Percentiles rank a stretch among this genome's conserved stretches.
Conservation (phyloP, 2,797 vertebrate species). For the Rallus crepitans region DNA sequence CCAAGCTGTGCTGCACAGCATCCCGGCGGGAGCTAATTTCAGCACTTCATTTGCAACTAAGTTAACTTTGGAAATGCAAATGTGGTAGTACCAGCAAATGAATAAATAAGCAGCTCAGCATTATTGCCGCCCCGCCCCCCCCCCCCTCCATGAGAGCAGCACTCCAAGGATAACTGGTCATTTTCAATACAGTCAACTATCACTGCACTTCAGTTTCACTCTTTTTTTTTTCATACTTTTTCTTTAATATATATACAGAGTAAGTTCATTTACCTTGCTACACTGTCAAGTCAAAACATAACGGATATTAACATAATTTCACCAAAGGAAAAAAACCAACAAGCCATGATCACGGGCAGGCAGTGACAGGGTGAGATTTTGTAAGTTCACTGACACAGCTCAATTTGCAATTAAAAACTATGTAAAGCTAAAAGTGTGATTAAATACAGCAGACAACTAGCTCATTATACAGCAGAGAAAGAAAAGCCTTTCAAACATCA, state of each 20-base stretch:
- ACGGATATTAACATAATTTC: background rate
- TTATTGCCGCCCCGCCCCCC: background rate
- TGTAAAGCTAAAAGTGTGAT: slow-evolving; percentile 15
- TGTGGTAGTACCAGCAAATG: background rate
- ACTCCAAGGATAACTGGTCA: background rate
- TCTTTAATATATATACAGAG: background rate
- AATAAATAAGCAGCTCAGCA: background rate
- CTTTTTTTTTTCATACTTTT: too few species aligned
- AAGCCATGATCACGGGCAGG: background rate
- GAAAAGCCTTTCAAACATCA: slow-evolving; percentile 46
- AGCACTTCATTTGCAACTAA: background rate
- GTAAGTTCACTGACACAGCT: background rate
- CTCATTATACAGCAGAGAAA: slow-evolving; percentile 27
- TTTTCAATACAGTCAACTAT: background rate
- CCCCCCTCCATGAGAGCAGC: background rate
- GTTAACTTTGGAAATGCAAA: background rate
- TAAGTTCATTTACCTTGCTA: background rate
- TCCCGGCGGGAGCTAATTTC: rapidly evolving
- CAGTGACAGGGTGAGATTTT: background rate
- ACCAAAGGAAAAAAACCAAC: background rate
- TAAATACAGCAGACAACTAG: slow-evolving; percentile 26
- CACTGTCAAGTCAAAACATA: background rate
- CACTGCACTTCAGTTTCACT: background rate
- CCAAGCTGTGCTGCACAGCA: background rate
- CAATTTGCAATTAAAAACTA: slow-evolving; percentile 52